A percentile compares a stretch with the other conserved stretches of the same genome.
phyloP scores from a whole-genome alignment of 2,113 vertebrate species.

The Smithornis capensis region DNA sequence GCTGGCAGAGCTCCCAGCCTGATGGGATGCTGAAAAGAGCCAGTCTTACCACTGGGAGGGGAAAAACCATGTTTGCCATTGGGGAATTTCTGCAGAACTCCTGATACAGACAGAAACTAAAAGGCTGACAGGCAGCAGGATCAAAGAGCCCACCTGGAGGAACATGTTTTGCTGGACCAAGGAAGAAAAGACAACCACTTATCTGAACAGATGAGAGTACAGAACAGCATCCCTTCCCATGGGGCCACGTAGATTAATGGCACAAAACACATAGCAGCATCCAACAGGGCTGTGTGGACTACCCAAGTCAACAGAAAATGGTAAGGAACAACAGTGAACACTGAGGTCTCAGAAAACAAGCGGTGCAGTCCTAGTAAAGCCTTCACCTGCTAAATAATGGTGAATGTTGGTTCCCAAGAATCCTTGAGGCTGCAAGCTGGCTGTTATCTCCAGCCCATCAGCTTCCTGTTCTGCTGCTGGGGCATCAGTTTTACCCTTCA shows the following conservation, averaged over 20 bases:
- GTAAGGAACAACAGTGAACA: neutral
- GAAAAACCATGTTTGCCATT: neutral
- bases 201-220: neutral
- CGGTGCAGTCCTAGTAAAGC: neutral
- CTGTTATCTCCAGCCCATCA: neutral
- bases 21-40: neutral
- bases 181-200: neutral
- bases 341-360: neutral
- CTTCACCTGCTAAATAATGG: neutral
- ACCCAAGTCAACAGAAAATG: neutral
- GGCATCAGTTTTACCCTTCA: neutral
- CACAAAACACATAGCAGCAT: neutral
- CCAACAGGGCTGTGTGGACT: neutral
- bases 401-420: neutral
- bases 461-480: neutral
- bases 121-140: neutral
- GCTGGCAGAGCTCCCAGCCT: neutral
- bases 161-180: neutral
- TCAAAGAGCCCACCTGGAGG: neutral
- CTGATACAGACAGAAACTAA: neutral
- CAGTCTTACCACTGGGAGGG: neutral
- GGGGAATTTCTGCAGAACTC: neutral
- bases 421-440: neutral
- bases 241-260: neutral
- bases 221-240: neutral